phyloP scores from a whole-genome alignment of 2,888 invertebrate species.

The Pherbina coryleti region DNA sequence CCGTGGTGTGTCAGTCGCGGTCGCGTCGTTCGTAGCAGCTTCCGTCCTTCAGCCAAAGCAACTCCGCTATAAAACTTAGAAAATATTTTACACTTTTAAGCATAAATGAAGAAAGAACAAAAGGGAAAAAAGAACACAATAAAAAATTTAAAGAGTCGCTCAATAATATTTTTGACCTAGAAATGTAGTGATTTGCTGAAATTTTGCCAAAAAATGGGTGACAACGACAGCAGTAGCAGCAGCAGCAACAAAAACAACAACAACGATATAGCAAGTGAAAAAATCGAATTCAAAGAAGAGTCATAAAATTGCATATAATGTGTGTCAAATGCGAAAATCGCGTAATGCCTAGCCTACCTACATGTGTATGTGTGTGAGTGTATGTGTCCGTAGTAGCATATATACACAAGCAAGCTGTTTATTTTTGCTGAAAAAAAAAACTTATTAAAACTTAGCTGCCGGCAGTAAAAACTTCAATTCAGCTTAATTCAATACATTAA shows the following conservation, averaged over 20 bases:
- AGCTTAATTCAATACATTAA: background rate
- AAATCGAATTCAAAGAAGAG: background rate
- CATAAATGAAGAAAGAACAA: background rate
- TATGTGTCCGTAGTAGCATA: background rate
- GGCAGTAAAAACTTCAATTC: too few relatives aligned
- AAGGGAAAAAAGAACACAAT: background rate
- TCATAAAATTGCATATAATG: constrained; percentile 27
- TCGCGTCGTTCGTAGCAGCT: constrained; percentile 34
- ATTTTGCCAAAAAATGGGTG: constrained; percentile 6
- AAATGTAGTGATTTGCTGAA: constrained; percentile 10
- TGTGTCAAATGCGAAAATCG: constrained; percentile 34
- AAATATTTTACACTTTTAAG: background rate
- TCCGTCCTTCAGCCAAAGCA: constrained; percentile 21
- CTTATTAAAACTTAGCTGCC: too few relatives aligned
- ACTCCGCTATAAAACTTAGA: background rate
- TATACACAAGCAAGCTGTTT: too few relatives aligned
- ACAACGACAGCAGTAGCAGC: background rate
- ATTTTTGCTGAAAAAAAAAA: too few relatives aligned
- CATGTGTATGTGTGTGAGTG: constrained; percentile 7
- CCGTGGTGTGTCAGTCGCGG: constrained; percentile 28
- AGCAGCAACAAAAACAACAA: background rate
- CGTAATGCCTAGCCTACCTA: constrained; percentile 29
- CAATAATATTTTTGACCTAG: constrained; percentile 4
- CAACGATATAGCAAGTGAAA: background rate
- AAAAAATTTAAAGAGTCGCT: background rate